A percentile compares a stretch with the other conserved stretches of the same genome.
Evolutionary conservation across 2,113 vertebrate genomes (phyloP).

Genomic region (Cyanoliseus patagonus): DNA sequence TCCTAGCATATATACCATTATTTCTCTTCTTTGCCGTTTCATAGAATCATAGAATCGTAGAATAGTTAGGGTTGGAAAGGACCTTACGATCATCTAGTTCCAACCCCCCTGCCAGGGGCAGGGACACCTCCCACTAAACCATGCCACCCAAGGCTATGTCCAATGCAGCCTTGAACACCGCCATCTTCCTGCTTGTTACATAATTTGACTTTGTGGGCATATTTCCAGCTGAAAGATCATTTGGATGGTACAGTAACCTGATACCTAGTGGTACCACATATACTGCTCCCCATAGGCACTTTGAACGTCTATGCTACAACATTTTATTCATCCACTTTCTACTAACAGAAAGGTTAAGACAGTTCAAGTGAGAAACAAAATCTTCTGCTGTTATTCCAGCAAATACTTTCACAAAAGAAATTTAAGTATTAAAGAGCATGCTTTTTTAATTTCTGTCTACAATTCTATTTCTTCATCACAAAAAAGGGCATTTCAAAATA

Average conservation of each 20-base stretch:
- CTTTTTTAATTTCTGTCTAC: neutral
- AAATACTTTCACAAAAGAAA: neutral
- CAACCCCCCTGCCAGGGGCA: too few relatives aligned
- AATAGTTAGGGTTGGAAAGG: too few relatives aligned
- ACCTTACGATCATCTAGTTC: too few relatives aligned
- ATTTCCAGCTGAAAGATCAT: neutral
- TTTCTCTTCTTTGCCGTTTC: neutral
- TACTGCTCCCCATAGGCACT: neutral
- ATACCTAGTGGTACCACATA: neutral
- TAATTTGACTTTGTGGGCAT: neutral
- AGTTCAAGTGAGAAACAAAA: neutral
- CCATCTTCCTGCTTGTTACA: neutral
- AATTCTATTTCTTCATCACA: neutral
- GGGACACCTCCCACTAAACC: too few relatives aligned
- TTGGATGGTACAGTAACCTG: neutral
- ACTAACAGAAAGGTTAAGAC: neutral
- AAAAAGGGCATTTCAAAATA: rapidly evolving
- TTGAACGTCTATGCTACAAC: neutral
- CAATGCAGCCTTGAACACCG: too few relatives aligned
- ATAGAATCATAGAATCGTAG: too few relatives aligned
- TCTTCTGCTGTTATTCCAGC: neutral
- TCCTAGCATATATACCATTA: neutral
- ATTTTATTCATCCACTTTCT: neutral
- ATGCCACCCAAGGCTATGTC: too few relatives aligned
- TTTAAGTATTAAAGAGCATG: neutral